Base-by-base conservation (phyloP, 2,888 invertebrate species). In the Clitarchus hookeri region DNA sequence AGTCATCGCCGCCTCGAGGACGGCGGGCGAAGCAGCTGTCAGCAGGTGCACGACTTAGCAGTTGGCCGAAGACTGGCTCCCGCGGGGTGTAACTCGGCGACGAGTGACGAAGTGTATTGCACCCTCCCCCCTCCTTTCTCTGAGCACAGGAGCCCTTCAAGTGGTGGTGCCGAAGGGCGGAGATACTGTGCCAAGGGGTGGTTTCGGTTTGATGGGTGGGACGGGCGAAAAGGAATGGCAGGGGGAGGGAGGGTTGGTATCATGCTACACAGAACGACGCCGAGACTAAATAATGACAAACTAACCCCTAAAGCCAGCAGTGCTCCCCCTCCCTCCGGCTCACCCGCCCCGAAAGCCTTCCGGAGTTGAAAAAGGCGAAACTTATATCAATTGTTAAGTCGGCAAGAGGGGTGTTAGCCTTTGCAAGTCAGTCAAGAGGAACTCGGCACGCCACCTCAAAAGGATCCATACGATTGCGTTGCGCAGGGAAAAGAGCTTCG, bases 271-370 rank as follows among this genome's bases (percentile, higher is more conserved):
- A 86, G 36, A 84, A 85, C 79, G 80, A 78, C 65, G 85, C 85
- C 85, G 85, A 85, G 83, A 85, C 85, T 83, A 85, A 84, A 86
- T 86, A 86, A 86, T 86, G 86, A 86, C 86, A 85, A 85, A 65
- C 86, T 82, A 82, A 82, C 82, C 82, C 82, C 82, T 82, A 65
- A 65, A 65, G 65, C 65, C 65, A n/a, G 65, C 19, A n/a, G 65
- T 36, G 26, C 36, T 36, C 36, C 82, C 27, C 23, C 36, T 82
- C 82, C 82, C 79, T 23, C 25, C 79, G 1, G 27, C 86, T 44
- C 54, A 36, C 86, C 36, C 80, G 86, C 78, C 44, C 86, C 84
- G 78, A 86, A 77, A 54, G 53, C 78, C 85, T 85, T 83, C 83
- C 54, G 83, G 44, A 83, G 54, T 65, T 84, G 84, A 84, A 85